Base-by-base conservation (phyloP, 2,797 vertebrate genomes). In the Psittacula derbiana region DNA sequence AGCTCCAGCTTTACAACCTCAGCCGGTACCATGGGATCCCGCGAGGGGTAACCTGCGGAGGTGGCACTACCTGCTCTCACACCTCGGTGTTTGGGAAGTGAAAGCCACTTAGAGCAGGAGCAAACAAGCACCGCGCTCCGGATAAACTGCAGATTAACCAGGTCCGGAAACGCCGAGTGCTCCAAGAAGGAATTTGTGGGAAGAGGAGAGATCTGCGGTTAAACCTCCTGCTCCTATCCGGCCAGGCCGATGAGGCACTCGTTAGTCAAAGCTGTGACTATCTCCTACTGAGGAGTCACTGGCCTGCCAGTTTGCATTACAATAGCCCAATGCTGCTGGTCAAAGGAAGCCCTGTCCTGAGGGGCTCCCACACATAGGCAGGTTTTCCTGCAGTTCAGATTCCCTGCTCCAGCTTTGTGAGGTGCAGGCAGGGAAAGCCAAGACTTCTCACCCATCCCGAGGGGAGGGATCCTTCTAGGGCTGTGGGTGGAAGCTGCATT, bases 151-250 rank as follows among this genome's bases (percentile, higher is more conserved):
- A 19, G 96, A 83, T 94, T 85, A 86, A 91, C 4, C 36, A 64
- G 74, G 87, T 65, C 75, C 38, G 93, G 95, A 88, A 96, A 85
- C 1, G 80, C 86, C 33, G 90, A 93, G 90, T 1, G 82, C 86
- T 81, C 16, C 80, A 3, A 57, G 78, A 33, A 84, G 17, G 95
- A 90, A 89, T 92, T 70, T 24, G 92, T 58, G 92, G 93, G 78
- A 49, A 95, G 79, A 91, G 38, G 52, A 61, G 87, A 92, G 81
- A 58, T 95, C 86, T 86, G 93, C 24, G 86, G 91, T 71, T 38
- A 55, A 53, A 46, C 8, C 85, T 90, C 78, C 76, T 3, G 62
- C 12, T 79, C 70, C 72, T 11, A 3, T 38, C 1, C 0, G 27
- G 86, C 23, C 58, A 8, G 65, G 40, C 46, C 3, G 5, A 23